Evolutionary conservation across 2,113 vertebrate species (phyloP).

Genomic region (Regulus satrapa): DNA sequence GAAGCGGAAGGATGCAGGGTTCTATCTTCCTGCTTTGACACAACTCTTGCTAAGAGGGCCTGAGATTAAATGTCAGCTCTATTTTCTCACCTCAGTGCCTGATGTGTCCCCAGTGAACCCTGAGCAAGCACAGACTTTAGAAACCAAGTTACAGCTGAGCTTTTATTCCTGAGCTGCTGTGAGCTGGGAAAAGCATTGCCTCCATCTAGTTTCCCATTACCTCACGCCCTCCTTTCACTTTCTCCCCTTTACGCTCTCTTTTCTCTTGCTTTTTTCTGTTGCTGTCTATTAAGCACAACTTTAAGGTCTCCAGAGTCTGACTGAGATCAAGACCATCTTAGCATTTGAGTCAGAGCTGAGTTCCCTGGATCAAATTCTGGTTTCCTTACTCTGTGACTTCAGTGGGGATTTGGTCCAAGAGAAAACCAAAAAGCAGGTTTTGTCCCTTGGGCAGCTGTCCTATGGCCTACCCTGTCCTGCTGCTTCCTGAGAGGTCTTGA

Average conservation of each 20-base stretch:
- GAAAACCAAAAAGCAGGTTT: not conserved
- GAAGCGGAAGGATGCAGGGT: not conserved
- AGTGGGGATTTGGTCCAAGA: not conserved
- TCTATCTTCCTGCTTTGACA: not conserved
- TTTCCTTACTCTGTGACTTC: not conserved
- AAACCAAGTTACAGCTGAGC: not conserved
- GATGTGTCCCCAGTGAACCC: slow-evolving; percentile 39
- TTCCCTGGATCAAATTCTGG: not conserved
- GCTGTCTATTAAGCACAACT: not conserved
- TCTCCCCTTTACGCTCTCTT: not conserved
- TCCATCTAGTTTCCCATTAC: not conserved
- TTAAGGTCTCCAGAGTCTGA: not conserved
- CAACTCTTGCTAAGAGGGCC: not conserved
- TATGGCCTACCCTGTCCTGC: not conserved
- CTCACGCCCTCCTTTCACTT: not conserved
- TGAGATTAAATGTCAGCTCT: slow-evolving; percentile 55
- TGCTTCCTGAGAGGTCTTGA: not conserved
- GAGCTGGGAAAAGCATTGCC: not conserved
- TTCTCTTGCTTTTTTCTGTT: not conserved
- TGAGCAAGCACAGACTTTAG: slow-evolving; percentile 29
- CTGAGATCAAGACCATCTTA: not conserved
- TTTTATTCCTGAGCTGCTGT: slow-evolving; percentile 18
- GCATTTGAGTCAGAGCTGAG: not conserved
- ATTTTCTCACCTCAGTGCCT: slow-evolving; percentile 47
- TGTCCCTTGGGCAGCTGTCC: not conserved